A percentile compares a stretch with the other conserved stretches of the same genome.
Conservation (phyloP, 2,888 invertebrate species). For the Drosophila monieri region DNA sequence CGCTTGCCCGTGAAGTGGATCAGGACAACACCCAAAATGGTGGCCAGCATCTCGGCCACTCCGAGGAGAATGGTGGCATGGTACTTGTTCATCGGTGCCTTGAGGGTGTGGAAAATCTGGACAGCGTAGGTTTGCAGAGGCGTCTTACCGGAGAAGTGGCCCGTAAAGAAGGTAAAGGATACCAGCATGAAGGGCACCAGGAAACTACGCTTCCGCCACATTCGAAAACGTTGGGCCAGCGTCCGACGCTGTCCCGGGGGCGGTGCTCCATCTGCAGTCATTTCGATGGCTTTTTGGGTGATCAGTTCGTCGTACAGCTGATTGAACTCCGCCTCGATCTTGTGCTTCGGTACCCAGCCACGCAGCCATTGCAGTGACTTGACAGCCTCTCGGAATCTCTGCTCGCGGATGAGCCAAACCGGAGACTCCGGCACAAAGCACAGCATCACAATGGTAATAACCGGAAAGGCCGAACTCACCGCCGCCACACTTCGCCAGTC, state of each 20-base stretch:
- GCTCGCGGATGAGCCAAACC: conserved; percentile 90
- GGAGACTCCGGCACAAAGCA: conserved; percentile 92
- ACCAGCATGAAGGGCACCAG: conserved; percentile 89
- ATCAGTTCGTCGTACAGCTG: conserved; percentile 81
- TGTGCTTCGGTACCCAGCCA: conserved; percentile 88
- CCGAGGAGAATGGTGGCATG: conserved; percentile 90
- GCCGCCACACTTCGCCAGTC: conserved; percentile 90
- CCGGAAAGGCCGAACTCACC: conserved; percentile 88
- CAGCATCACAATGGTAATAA: conserved; percentile 87
- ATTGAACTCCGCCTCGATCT: conserved; percentile 85
- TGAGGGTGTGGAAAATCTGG: conserved; percentile 88
- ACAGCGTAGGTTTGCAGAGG: conserved; percentile 91
- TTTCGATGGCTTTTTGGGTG: conserved; percentile 76
- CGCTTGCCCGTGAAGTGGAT: conserved; percentile 91
- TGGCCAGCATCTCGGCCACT: conserved; percentile 88
- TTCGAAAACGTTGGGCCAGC: conserved; percentile 74
- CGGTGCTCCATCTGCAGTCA: conserved; percentile 61
- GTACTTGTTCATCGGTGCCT: conserved; percentile 90
- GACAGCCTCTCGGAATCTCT: conserved; percentile 88
- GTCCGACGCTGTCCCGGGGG: conserved; percentile 46
- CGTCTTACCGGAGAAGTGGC: conserved; percentile 90
- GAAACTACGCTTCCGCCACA: conserved; percentile 87
- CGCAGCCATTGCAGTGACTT: conserved; percentile 90
- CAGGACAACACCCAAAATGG: conserved; percentile 87
- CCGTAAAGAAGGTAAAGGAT: conserved; percentile 88